Base-by-base conservation (phyloP, 2,113 vertebrate genomes). In the Colaptes auratus region DNA sequence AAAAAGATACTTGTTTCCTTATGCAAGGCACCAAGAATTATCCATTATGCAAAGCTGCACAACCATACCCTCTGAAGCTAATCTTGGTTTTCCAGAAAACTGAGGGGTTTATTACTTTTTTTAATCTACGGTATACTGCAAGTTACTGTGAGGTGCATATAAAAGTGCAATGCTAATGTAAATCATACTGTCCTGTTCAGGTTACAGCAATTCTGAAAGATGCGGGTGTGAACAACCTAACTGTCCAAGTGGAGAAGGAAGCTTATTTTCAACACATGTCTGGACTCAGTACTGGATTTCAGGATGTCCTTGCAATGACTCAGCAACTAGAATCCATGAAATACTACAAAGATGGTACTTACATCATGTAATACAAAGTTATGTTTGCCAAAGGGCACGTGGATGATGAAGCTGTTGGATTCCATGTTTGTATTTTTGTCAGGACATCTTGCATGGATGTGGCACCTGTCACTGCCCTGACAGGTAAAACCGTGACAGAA, bases 221-320 rank as follows among this genome's bases (percentile, higher is more conserved):
- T 81, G 98, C 98, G 7, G 99, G 99, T 1, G 98, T 99, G 82
- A 99, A 99, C 83, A 99, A 99, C 66, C 96, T 99, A 91, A 99
- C 99, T 6, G 97, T 99, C n/a, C 99, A 99, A 95, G 98, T 99
- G 96, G 99, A 99, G 97, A 99, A 99, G 96, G 99, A 99, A 81
- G 98, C 99, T 7, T 99, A 99, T 96, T 99, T 99, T 96, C 99
- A 99, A 92, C 99, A 99, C 93, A 99, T 99, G 99, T 99, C 99
- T 0, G 99, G 99, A 77, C 98, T 99, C 24, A 99, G 99, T 97
- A 98, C 98, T 8, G 99, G 99, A 55, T 99, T 99, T 96, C 98
- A 99, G 25, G 99, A 99, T 86, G 98, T 99, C 86, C 98, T 99
- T 82, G 98, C 98, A 14, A 99, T 99, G 98, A 99, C 99, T 35